Evolutionary conservation across 92 coral and sea anemone genomes (phyloP).

Genomic region (Phenganax subtilis): DNA sequence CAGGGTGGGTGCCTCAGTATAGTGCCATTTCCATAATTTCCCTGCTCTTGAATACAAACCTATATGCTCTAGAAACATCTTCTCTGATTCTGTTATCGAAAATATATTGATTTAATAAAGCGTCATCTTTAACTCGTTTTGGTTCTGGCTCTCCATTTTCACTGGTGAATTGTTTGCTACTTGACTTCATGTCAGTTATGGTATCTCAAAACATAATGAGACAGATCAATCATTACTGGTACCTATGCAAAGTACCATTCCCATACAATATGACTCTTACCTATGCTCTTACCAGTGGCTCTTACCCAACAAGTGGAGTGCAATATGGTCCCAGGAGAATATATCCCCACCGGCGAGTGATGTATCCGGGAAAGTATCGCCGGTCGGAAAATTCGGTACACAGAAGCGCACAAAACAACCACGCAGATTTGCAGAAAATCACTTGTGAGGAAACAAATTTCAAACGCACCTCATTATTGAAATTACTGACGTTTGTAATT

Average conservation of each 20-base stretch:
- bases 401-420: neutral
- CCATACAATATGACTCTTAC: no score
- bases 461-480: neutral
- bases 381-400: no score
- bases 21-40: no score
- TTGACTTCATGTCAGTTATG: slow-evolving; percentile 15
- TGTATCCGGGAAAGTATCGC: no score
- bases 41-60: slow-evolving; percentile 37
- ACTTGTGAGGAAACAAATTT: neutral
- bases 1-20: no score
- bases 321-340: no score
- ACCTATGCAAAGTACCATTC: no score
- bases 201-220: neutral
- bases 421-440: neutral
- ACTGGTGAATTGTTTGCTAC: neutral
- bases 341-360: no score
- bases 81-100: slow-evolving; percentile 60
- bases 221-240: no score
- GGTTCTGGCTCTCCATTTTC: slow-evolving; percentile 18
- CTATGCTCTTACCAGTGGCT: no score
- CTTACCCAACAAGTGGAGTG: no score
- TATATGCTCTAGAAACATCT: slow-evolving; percentile 57
- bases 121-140: slow-evolving; percentile 30
- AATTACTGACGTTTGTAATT: slow-evolving; percentile 33
- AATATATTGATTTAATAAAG: slow-evolving; percentile 52